Base-by-base conservation (phyloP, 2,797 vertebrate species). In the Tolypeutes matacus region DNA sequence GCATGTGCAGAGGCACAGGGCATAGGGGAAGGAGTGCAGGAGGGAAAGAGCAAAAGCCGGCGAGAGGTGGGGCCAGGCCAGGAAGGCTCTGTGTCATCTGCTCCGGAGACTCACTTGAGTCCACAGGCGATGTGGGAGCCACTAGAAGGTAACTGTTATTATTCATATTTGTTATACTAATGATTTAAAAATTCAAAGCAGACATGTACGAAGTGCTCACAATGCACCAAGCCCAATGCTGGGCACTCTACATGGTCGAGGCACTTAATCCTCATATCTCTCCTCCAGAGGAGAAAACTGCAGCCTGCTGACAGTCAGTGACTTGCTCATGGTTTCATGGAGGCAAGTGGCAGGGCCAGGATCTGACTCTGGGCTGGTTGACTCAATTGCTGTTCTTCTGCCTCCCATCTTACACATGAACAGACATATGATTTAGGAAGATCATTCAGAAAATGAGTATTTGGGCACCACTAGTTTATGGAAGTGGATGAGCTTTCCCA, bases 21-120 rank as follows among this genome's bases (percentile, higher is more conserved):
- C 0, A 21, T 17, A 20, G 2, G 5, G 10, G 27, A 1, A 15
- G 3, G 34, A 4, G 9, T 0, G 21, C 17, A 7, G n/a, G 36
- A 75, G 29, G 29, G 17, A 49, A 53, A 46, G 7, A 31, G n/a
- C 46, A 31, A 21, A 27, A 31, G 27, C 13, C 1, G 0, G 25
- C 9, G 42, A 46, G 42, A 9, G 42, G 42, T 46, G 42, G 4
- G 8, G 27, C 31, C 5, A 2, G 60, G 62, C 18, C 39, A 6
- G 42, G 42, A 60, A 34, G 53, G n/a, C 81, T 80, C 76, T 72
- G 8, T 20, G 18, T 53, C 62, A 36, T 9, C 39, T 6, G 20
- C n/a, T 87, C 23, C 13, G 0, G 84, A 42, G 56, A n/a, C 85
- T 76, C 76, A 49, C 17, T 12, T 36, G 53, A 64, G 8, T 73